Evolutionary conservation across 1,140 invertebrate genomes (phyloP).

Genomic region (Lordiphosa clarofinis): DNA sequence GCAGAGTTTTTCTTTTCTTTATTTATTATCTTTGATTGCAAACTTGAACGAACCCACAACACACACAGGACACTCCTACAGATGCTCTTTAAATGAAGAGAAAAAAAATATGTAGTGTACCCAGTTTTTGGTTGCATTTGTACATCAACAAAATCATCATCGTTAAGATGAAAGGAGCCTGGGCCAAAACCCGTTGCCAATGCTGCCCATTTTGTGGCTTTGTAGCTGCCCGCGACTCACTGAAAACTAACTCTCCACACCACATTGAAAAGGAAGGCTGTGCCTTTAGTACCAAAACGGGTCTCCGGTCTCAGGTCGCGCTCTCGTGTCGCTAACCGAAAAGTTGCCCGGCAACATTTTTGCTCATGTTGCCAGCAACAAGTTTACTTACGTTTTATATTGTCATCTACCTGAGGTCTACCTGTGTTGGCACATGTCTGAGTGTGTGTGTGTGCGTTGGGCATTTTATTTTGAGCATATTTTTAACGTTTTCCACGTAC

Average conservation of each 20-base stretch:
- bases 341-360: constrained; percentile 76
- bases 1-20: constrained; percentile 50
- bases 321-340: constrained; percentile 26
- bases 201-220: constrained; percentile 57
- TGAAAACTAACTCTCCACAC: constrained; percentile 14
- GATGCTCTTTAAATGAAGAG: too few species aligned
- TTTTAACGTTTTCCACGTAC: constrained; percentile 67
- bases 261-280: too few species aligned
- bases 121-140: too few species aligned
- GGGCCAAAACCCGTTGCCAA: constrained; percentile 51
- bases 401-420: constrained; percentile 57
- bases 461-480: constrained; percentile 64
- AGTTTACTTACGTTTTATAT: constrained; percentile 46
- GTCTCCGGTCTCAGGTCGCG: not conserved
- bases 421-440: constrained; percentile 24
- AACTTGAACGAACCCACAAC: constrained; percentile 48
- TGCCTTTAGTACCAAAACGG: too few species aligned
- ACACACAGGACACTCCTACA: not conserved
- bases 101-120: not conserved
- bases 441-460: constrained; percentile 37
- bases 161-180: constrained; percentile 20
- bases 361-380: constrained; percentile 75
- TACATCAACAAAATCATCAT: not conserved
- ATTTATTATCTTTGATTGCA: constrained; percentile 67
- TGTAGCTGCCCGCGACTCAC: constrained; percentile 33